Evolutionary conservation across 1,140 invertebrate genomes (phyloP).

Genomic region (Neomicropteryx cornuta): DNA sequence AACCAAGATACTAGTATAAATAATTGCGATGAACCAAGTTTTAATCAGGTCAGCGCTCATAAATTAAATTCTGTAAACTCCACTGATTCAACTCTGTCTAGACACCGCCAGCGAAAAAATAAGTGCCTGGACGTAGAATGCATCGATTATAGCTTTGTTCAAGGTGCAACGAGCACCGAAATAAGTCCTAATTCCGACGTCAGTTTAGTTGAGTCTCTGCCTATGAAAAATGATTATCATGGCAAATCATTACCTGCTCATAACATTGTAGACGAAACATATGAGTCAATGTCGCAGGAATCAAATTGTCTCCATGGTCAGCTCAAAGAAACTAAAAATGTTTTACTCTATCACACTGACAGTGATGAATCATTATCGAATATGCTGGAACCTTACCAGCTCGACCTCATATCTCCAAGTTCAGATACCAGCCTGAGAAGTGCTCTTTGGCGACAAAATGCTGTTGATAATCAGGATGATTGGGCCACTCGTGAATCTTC

Average conservation of each 20-base stretch:
- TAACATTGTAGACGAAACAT: too few relatives aligned
- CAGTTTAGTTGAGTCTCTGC: conserved; percentile 25
- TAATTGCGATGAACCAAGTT: too few relatives aligned
- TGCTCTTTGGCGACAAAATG: conserved; percentile 34
- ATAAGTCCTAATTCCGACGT: conserved; percentile 26
- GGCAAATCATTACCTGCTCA: too few relatives aligned
- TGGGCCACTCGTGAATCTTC: conserved; percentile 34
- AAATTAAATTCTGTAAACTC: conserved; percentile 1
- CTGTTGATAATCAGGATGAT: conserved; percentile 21
- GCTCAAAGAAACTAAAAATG: too few relatives aligned
- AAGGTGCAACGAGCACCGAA: conserved; percentile 15
- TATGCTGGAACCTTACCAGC: conserved; percentile 32
- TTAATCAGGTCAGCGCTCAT: too few relatives aligned
- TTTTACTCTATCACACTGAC: too few relatives aligned
- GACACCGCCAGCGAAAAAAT: neutral
- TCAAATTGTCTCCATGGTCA: too few relatives aligned
- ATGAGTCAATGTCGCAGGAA: too few relatives aligned
- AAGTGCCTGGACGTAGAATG: conserved; percentile 12
- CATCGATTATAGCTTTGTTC: conserved; percentile 9
- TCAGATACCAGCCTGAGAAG: conserved; percentile 20
- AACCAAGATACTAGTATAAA: too few relatives aligned
- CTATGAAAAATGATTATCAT: too few relatives aligned
- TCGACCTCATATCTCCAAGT: conserved; percentile 28
- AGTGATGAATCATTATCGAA: conserved; percentile 23
- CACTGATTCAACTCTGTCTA: neutral